Percentiles rank a stretch among this genome's conserved stretches.
phyloP scores from a whole-genome alignment of 2,113 vertebrate genomes.

The Zosterops lateralis region DNA sequence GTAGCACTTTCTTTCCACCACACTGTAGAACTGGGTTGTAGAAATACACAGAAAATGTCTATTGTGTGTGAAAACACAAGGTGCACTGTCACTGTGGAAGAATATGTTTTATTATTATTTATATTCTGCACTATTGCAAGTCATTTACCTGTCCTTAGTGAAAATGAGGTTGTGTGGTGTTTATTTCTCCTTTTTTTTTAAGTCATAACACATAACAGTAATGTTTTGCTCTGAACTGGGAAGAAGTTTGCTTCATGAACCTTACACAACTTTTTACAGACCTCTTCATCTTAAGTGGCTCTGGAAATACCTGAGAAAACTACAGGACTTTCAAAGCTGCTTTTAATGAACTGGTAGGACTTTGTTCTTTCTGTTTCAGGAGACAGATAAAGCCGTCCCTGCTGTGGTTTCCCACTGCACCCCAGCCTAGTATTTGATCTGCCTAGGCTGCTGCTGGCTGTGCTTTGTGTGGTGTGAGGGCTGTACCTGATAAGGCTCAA shows the following conservation, averaged over 20 bases:
- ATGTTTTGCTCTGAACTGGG: background rate
- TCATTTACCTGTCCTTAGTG: background rate
- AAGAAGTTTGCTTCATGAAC: background rate
- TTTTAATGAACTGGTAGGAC: background rate
- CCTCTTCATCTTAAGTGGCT: background rate
- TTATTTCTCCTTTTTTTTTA: background rate
- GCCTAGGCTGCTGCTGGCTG: background rate
- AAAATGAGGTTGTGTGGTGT: background rate
- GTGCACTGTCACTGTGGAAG: background rate
- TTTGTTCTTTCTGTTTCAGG: background rate
- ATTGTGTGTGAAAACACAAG: background rate
- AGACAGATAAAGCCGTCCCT: background rate
- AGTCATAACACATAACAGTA: background rate
- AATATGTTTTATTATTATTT: background rate
- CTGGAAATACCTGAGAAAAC: background rate
- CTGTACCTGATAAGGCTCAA: background rate
- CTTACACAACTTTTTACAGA: background rate
- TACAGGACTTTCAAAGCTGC: background rate
- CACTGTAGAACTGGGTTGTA: background rate
- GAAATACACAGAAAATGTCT: background rate
- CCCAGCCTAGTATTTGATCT: background rate
- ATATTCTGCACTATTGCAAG: background rate
- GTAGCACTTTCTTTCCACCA: background rate
- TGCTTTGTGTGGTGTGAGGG: background rate
- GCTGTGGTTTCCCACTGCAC: background rate